phyloP scores from a whole-genome alignment of 2,797 vertebrate genomes.

The Falco rusticolus region DNA sequence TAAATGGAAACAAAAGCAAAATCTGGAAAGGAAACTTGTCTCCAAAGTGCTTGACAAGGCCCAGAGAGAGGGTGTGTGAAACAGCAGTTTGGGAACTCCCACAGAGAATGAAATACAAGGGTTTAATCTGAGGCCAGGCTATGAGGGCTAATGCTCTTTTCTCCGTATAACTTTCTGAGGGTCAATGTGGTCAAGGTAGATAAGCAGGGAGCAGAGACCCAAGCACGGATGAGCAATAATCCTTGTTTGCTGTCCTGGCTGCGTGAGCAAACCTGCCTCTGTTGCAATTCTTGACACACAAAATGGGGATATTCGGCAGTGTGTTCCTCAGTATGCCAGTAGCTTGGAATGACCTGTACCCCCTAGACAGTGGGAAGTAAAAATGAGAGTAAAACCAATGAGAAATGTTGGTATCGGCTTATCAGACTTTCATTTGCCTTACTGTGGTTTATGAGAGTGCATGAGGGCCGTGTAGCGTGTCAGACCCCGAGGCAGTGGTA shows the following conservation, averaged over 20 bases:
- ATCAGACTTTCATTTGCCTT: not conserved
- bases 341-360: not conserved
- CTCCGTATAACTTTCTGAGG: not conserved
- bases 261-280: not conserved
- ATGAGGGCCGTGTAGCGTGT: not conserved
- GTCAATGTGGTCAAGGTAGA: not conserved
- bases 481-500: not conserved
- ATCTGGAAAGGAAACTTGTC: conserved; percentile 30
- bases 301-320: not conserved
- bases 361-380: not conserved
- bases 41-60: not conserved
- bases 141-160: fast-evolving
- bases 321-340: not conserved
- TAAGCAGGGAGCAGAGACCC: not conserved
- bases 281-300: not conserved
- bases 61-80: not conserved
- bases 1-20: conserved; percentile 25
- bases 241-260: not conserved
- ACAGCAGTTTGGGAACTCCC: not conserved
- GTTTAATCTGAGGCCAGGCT: not conserved
- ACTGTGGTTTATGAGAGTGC: not conserved
- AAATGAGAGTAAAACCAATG: not conserved
- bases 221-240: fast-evolving
- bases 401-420: not conserved
- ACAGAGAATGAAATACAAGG: not conserved